Conservation (phyloP, 2,888 invertebrate genomes). For the Drosophila parthenogenetica region DNA sequence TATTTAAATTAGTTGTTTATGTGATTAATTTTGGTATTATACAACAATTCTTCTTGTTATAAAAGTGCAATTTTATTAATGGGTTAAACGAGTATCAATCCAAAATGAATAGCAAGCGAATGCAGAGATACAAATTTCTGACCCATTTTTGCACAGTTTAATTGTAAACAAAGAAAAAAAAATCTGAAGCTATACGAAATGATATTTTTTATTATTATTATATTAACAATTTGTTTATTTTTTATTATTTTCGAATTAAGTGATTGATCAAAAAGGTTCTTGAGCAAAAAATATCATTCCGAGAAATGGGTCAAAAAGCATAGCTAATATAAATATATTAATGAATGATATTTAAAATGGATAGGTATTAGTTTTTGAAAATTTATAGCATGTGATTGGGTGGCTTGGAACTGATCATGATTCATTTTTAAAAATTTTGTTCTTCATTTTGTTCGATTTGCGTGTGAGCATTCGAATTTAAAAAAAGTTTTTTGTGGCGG, state of each 20-base stretch:
- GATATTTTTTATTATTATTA: constrained; percentile 64
- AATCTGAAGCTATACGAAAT: constrained; percentile 51
- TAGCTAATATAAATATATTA: constrained; percentile 24
- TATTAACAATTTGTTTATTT: not conserved
- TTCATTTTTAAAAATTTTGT: not conserved
- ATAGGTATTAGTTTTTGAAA: constrained; percentile 14
- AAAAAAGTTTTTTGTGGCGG: constrained; percentile 11
- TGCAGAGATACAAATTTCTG: constrained; percentile 62
- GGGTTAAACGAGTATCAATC: constrained; percentile 27
- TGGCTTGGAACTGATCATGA: constrained; percentile 15
- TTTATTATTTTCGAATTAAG: constrained; percentile 41
- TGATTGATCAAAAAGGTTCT: constrained; percentile 73
- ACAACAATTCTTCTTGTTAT: constrained; percentile 29
- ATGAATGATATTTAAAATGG: constrained; percentile 26
- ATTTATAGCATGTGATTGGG: constrained; percentile 24
- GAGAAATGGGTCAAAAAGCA: constrained; percentile 82
- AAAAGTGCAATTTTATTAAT: constrained; percentile 39
- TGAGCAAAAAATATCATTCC: constrained; percentile 85
- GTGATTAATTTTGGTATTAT: constrained; percentile 25
- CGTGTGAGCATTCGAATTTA: constrained; percentile 20
- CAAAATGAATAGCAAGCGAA: constrained; percentile 59
- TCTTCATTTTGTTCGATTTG: constrained; percentile 9
- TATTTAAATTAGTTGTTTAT: constrained; percentile 27
- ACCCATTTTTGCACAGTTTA: constrained; percentile 51
- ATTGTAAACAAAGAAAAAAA: constrained; percentile 18